These are phyloP conservation scores for Candoia aspera DNA, from an alignment of 2,113 vertebrate genomes.

Conservation along the genomic window DNA sequence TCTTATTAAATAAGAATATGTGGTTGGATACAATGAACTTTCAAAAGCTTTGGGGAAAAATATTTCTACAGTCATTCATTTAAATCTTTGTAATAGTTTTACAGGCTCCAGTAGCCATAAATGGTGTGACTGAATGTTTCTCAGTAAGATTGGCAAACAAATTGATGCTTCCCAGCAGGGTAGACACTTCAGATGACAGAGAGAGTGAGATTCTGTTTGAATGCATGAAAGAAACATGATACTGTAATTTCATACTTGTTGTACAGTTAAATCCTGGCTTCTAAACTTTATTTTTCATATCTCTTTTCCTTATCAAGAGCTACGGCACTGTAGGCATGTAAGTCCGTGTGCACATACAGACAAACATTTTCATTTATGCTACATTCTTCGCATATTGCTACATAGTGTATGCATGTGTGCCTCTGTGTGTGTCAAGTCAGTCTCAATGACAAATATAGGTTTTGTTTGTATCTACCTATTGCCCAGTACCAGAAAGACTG, in stretches of 20 bases:
- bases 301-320: constrained; percentile 50
- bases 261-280: constrained; percentile 51
- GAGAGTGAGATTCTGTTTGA: constrained; percentile 67
- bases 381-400: neutral
- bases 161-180: constrained; percentile 66
- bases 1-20: constrained; percentile 45
- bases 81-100: constrained; percentile 53
- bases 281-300: constrained; percentile 46
- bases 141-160: constrained; percentile 54
- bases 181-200: constrained; percentile 62
- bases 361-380: neutral
- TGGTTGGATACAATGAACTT: constrained; percentile 46
- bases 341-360: neutral
- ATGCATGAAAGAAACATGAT: constrained; percentile 72
- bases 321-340: constrained; percentile 44
- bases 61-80: constrained; percentile 38
- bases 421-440: neutral
- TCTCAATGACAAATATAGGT: neutral
- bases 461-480: neutral
- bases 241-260: constrained; percentile 66
- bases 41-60: constrained; percentile 43
- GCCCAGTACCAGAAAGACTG: constrained; percentile 7
- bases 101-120: constrained; percentile 49
- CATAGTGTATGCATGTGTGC: neutral
- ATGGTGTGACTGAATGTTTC: constrained; percentile 59